Evolutionary conservation across 2,113 vertebrate genomes (phyloP), one percentile per base, ranked within the genome.

Genomic region (Neolamprologus sp.): DNA sequence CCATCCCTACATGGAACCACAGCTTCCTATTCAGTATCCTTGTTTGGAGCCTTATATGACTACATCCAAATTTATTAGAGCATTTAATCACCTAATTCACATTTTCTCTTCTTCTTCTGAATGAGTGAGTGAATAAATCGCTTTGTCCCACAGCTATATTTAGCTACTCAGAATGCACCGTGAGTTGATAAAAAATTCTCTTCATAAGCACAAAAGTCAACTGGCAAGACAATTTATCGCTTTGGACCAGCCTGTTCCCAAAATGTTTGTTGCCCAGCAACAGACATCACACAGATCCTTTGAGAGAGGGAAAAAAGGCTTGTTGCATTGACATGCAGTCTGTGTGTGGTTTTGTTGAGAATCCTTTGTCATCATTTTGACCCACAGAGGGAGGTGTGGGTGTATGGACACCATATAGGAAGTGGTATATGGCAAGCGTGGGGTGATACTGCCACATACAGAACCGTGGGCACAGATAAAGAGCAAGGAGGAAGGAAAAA

Each of bases 261-360:
- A 35, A 80, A 83, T 26, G 7, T 4, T n/a, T 85, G 92, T 92
- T 94, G 90, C 92, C 79, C 2, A 26, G 92, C 60, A 92, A 92
- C 93, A 79, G 17, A 63, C 60, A 81, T 73, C 63, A 55, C 35
- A 82, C 73, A 87, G 78, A 83, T 88, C 35, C 28, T 83, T 26
- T 37, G 28, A 53, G 28, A 54, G 14, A 81, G 9, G 40, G 26
- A 71, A 81, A 51, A 33, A 28, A 42, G 33, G 30, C 17, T n/a
- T 23, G 10, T 47, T 3, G 12, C 14, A 9, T 26, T 47, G 58
- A 68, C 75, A 35, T 54, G 8, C 51, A 85, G 47, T 75, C 30
- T 47, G 21, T 82, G 57, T 49, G 23, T 19, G 57, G 37, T 81
- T 81, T 65, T 21, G 7, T 10, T 14, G 21, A 79, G 12, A 35